A percentile compares a stretch with the other conserved stretches of the same genome.
Evolutionary conservation across 2,113 vertebrate species (phyloP).

Genomic region (Bubalus kerabau): DNA sequence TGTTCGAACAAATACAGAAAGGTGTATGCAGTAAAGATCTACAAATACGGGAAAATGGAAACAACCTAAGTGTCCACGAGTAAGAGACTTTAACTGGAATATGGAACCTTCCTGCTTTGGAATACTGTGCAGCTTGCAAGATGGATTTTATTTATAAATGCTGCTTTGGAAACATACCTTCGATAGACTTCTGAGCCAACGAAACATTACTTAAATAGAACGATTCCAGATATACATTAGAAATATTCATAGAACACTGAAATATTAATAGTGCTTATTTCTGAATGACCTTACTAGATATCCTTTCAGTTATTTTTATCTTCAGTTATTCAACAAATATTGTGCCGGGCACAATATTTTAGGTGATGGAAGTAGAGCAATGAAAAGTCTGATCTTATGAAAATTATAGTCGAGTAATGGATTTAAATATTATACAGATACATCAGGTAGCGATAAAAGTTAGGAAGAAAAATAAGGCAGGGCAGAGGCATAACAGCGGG

Average conservation of each 20-base stretch:
- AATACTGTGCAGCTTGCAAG: not conserved
- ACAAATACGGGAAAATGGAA: not conserved
- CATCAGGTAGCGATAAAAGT: not conserved
- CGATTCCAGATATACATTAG: not conserved
- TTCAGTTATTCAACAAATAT: not conserved
- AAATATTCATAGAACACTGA: not conserved
- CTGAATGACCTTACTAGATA: not conserved
- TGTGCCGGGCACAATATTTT: not conserved
- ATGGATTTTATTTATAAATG: not conserved
- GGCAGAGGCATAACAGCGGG: not conserved
- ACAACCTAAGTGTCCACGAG: not conserved
- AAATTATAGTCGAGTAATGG: not conserved
- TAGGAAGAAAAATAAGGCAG: not conserved
- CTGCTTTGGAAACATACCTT: not conserved
- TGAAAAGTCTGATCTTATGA: not conserved
- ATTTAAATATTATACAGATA: not conserved
- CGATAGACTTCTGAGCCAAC: not conserved
- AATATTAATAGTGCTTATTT: not conserved
- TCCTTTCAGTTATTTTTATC: not conserved
- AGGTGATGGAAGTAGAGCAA: not conserved
- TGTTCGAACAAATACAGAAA: not conserved
- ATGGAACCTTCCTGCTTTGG: not conserved
- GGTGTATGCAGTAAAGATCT: not conserved
- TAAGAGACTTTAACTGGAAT: not conserved
- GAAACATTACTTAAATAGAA: not conserved